Evolutionary conservation across 2,113 vertebrate genomes (phyloP), one percentile per base, ranked within the genome.

Genomic region (Trichomycterus rosablanca): DNA sequence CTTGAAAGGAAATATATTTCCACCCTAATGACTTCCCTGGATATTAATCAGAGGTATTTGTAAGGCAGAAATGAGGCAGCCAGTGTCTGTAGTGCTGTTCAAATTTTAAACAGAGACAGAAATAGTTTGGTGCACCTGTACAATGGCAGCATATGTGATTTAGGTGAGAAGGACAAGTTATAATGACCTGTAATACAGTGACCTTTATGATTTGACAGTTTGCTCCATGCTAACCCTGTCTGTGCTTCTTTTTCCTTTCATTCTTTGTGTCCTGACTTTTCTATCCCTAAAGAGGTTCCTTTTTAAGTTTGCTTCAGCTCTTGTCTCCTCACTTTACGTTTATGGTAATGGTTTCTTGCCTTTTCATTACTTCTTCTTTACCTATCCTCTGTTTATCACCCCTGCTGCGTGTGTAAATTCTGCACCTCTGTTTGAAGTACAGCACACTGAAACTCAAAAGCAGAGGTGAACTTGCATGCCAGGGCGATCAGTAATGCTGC

Each of bases 71-170:
- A 1, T 46, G 2, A 34, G 20, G 23, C 51, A 26, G 51, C 20
- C 30, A 22, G 15, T 26, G 43, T 65, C 62, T 65, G 50, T 51
- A 46, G 26, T 35, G n/a, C 50, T 64, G 62, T 65, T 65, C 62
- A 65, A 56, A 65, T 56, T 65, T 65, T 65, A 48, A 56, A 56
- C 59, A 63, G 18, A 35, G 28, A 65, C 62, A 35, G 23, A 56
- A 65, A 65, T 65, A 56, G 51, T 55, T 18, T 12, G 9, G 16
- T 37, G 32, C 32, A 55, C 49, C 62, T 65, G 62, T 39, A 22
- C 32, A 7, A 7, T 43, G 23, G 42, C 50, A 50, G 12, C 37
- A 20, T 28, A 14, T 48, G 12, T 19, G 11, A 18, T 28, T 32
- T 28, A 58, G 43, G 12, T 23, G 23, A 42, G 35, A 23, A 7